A percentile compares a stretch with the other conserved stretches of the same genome.
Evolutionary conservation across 2,113 vertebrate genomes (phyloP).

Genomic region (Ictidomys tridecemlineatus): DNA sequence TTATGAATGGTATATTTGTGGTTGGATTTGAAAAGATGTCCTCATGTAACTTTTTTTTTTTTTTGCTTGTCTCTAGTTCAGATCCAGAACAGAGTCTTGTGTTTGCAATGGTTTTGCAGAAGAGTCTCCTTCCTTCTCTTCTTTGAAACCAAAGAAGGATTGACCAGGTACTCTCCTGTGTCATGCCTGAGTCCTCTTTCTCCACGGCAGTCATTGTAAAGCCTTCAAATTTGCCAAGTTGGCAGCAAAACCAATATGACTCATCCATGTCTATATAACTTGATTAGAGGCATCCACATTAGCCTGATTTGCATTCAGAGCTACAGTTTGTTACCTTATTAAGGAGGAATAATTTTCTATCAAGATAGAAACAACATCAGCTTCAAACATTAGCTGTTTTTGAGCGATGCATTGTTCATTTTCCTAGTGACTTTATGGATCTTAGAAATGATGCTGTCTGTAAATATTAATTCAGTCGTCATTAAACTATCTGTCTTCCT

Average conservation of each 20-base stretch:
- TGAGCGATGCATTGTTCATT: background rate
- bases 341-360: conserved; percentile 58
- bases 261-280: conserved; percentile 34
- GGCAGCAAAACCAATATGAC: conserved; percentile 52
- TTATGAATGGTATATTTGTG: background rate
- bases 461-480: background rate
- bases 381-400: conserved; percentile 42
- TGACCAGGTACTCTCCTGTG: background rate
- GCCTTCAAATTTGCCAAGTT: background rate
- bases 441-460: background rate
- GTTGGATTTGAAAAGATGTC: conserved; percentile 3
- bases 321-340: conserved; percentile 51
- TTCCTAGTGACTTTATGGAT: background rate
- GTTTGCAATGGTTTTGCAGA: conserved; percentile 11
- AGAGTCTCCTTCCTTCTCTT: background rate
- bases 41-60: background rate
- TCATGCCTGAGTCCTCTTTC: background rate
- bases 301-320: conserved; percentile 55
- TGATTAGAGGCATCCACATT: background rate
- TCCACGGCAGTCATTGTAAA: conserved; percentile 13
- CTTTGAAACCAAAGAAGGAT: background rate
- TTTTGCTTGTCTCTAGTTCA: conserved; percentile 17
- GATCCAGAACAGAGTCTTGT: background rate
- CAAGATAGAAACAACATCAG: background rate
- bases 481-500: background rate